Evolutionary conservation across 2,888 invertebrate genomes (phyloP), one percentile per base, ranked within the genome.

Genomic region (Dioctria rufipes): DNA sequence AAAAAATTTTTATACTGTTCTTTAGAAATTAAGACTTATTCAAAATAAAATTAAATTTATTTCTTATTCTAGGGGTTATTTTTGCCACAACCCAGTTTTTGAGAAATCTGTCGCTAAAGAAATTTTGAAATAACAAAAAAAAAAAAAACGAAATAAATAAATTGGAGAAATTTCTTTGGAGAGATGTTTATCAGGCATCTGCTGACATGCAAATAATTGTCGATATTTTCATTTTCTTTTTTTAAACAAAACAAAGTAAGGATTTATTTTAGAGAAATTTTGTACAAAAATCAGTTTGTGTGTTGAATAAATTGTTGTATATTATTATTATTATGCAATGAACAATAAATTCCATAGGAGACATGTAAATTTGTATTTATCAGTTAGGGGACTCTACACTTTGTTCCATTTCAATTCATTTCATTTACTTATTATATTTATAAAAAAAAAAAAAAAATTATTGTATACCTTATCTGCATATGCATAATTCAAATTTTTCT

Each of bases 261-360:
- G 11, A 46, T 71, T 46, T 71, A 25, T 54, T 71, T 51, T 51
- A 71, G 2, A 46, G 37, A 71, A 69, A 71, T 54, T 25, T 54
- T 73, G 60, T 73, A 73, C 73, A 73, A 61, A 61, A 73, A 73
- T 73, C 73, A 60, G 73, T 73, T 73, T 73, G 73, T 73, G 73
- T 73, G 54, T 54, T 73, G 54, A 58, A 58, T 58, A 54, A 25
- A 49, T 67, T 46, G 43, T 71, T 71, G 42, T 73, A 54, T 71
- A 25, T 25, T 25, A 25, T 25, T 25, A 25, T 25, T 25, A 25
- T 25, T 25, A 73, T 73, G 51, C 73, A 73, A 73, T 73, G 73
- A 73, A 58, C 73, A 73, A 73, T 73, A 73, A 73, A 73, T 73
- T 73, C 73, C 73, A 73, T 73, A 73, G 73, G 73, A 73, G 73